A percentile compares a stretch with the other conserved stretches of the same genome.
phyloP scores from a whole-genome alignment of 2,113 vertebrate genomes.

The Lepus europaeus region DNA sequence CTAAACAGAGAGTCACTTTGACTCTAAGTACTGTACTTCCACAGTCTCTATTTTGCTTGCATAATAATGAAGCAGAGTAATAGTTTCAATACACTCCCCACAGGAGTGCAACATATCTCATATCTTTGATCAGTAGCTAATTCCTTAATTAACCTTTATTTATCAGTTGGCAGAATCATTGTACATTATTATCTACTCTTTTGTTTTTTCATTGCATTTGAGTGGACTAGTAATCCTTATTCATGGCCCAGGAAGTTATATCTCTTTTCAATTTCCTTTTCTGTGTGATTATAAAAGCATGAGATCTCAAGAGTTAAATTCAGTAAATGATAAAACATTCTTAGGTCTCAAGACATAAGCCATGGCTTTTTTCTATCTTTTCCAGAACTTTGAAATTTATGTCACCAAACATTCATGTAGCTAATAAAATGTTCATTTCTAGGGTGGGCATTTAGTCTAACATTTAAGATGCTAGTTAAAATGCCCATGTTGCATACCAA shows the following conservation, averaged over 20 bases:
- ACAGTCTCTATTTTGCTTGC: neutral
- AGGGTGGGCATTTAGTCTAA: too few species aligned
- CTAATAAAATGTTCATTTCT: neutral
- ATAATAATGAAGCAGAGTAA: neutral
- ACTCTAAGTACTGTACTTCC: neutral
- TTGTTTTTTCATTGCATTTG: neutral
- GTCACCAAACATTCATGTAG: neutral
- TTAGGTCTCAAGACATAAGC: neutral
- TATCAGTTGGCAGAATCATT: neutral
- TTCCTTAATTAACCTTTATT: neutral
- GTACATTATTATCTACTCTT: neutral
- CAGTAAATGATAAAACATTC: neutral
- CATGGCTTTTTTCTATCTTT: neutral
- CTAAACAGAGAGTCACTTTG: neutral
- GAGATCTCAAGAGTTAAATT: neutral
- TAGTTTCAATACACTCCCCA: neutral
- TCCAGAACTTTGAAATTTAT: neutral
- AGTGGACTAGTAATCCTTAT: neutral
- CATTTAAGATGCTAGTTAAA: too few species aligned
- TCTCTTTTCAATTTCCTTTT: neutral
- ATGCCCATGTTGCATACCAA: too few species aligned
- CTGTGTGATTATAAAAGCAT: neutral
- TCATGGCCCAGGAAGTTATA: neutral
- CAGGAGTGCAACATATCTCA: rapidly evolving
- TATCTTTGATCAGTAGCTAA: neutral